Conservation (phyloP, 1,140 invertebrate species). For the Pseudoatta argentina region DNA sequence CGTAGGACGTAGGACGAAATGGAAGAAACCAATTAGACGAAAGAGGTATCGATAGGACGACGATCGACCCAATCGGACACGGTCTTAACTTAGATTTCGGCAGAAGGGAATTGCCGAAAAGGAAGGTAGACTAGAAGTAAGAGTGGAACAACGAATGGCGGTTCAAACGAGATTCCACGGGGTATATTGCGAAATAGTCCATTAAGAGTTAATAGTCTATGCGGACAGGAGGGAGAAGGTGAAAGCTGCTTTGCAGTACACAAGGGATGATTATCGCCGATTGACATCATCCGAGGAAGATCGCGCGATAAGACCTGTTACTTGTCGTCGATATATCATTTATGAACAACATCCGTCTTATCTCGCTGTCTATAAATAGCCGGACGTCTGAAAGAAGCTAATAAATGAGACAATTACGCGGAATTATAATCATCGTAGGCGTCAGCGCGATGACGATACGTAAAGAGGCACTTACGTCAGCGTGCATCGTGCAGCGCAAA, state of each 20-base stretch:
- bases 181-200: conserved; percentile 63
- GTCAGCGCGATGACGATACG: conserved; percentile 55
- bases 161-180: conserved; percentile 23
- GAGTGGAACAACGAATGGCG: background rate
- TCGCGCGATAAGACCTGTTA: background rate
- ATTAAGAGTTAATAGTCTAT: conserved; percentile 69
- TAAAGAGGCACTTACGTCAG: conserved; percentile 71
- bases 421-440: conserved; percentile 73
- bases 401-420: conserved; percentile 75
- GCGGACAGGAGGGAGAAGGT: background rate
- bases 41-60: conserved; percentile 53
- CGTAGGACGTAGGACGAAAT: conserved; percentile 28
- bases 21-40: conserved; percentile 73
- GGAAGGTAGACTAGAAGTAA: background rate
- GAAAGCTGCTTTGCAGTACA: background rate
- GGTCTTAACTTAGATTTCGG: conserved; percentile 74
- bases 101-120: conserved; percentile 45
- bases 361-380: conserved; percentile 69
- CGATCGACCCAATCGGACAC: conserved; percentile 71
- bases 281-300: background rate
- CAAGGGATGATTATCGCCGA: background rate
- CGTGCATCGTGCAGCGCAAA: conserved; percentile 42
- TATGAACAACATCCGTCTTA: background rate
- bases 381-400: conserved; percentile 62
- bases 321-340: conserved; percentile 50